These are phyloP conservation scores for Brenthis ino DNA, from an alignment of 2,888 invertebrate species.

Conservation along the genomic window DNA sequence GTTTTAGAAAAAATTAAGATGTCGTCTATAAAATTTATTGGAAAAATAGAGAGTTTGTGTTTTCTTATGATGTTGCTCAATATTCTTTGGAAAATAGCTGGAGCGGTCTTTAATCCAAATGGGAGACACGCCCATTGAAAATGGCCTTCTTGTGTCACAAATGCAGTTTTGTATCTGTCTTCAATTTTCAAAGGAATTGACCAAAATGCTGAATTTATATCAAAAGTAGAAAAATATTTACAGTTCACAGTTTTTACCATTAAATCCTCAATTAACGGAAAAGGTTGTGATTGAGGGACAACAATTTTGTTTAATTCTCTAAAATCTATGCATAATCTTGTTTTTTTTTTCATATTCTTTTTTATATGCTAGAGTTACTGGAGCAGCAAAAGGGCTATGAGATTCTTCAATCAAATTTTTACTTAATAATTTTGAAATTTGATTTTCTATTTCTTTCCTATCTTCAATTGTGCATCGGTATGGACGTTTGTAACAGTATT, in stretches of 20 bases:
- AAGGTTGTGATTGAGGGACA: constrained; percentile 46
- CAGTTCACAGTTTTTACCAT: constrained; percentile 50
- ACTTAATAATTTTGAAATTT: constrained; percentile 28
- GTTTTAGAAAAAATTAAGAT: too few species aligned
- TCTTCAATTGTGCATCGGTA: constrained; percentile 34
- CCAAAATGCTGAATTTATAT: constrained; percentile 60
- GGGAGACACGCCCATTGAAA: too few species aligned
- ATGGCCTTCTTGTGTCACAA: too few species aligned
- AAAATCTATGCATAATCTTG: background rate
- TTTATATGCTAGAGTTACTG: constrained; percentile 40
- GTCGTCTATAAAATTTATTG: too few species aligned
- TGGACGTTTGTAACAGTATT: constrained; percentile 35
- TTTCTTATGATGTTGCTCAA: too few species aligned
- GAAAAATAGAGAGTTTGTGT: too few species aligned
- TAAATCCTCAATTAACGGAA: constrained; percentile 50
- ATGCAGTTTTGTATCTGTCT: constrained; percentile 46
- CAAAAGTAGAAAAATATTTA: constrained; percentile 48
- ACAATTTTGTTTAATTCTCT: constrained; percentile 40
- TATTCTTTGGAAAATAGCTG: too few species aligned
- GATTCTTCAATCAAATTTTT: constrained; percentile 36
- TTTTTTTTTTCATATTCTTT: constrained; percentile 41
- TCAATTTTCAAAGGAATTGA: constrained; percentile 50
- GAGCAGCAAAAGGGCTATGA: constrained; percentile 37
- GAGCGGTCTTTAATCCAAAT: too few species aligned
- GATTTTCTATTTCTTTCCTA: constrained; percentile 31